Base-by-base conservation (phyloP, 2,113 vertebrate species). In the Neotragus pygmaeus region DNA sequence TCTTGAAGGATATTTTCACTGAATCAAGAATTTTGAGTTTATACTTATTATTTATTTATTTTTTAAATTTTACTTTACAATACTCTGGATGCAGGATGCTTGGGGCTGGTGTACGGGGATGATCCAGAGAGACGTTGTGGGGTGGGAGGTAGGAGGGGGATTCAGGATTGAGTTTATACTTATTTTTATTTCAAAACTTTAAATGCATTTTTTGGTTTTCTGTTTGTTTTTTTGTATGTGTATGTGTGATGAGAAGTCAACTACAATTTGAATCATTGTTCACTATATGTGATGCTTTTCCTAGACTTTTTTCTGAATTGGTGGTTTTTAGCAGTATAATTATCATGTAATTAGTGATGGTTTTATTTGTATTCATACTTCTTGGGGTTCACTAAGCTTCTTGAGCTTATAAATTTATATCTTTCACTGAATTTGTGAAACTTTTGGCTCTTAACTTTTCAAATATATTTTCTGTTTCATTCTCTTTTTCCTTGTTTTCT, bases 351-450 rank as follows among this genome's bases (percentile, higher is more conserved):
- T 92, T 77, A 87, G 30, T 30, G 6, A 49, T 82, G 39, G 11
- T 90, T 82, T 81, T 94, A 75, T 73, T 96, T 95, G 51, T 92
- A 51, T 55, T 90, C 39, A 89, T 88, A 85, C 13, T 84, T 15
- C 36, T 91, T 89, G 49, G 78, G 30, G 13, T 64, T 95, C 19
- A 62, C 30, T 3, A 87, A 82, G 7, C 1, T 94, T 90, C 57
- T 80, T 96, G 45, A 94, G 80, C 51, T 90, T 90, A 25, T 87
- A 96, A 83, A 86, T 93, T 89, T 93, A 33, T 88, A 13, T 95
- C 30, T 94, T 94, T 91, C n/a, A 47, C 23, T 53, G 78, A 84
- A 60, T 43, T 78, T 75, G 62, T 43, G 2, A 49, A 81, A 43
- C 13, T 90, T 95, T 81, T 90, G 64, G 49, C 49, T 95, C 33